Evolutionary conservation across 2,797 vertebrate species (phyloP).

Genomic region (Neostethus bicornis): DNA sequence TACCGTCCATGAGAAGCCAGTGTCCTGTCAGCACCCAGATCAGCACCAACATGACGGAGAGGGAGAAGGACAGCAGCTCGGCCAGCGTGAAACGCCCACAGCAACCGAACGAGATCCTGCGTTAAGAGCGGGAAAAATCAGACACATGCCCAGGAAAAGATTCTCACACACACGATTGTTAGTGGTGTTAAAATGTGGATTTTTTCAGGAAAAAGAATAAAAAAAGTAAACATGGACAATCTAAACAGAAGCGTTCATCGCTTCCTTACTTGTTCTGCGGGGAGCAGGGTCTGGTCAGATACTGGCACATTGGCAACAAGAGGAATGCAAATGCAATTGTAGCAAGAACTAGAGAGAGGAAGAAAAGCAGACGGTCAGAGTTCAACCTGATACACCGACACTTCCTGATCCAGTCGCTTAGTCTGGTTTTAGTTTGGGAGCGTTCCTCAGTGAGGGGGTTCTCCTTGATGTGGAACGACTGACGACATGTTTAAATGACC

Average conservation of each 20-base stretch:
- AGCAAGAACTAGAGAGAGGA: slow-evolving; percentile 88
- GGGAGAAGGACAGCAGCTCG: slow-evolving; percentile 94
- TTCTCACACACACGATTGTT: rapidly evolving
- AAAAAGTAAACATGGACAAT: background rate
- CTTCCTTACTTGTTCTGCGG: slow-evolving; percentile 97
- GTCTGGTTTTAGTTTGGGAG: slow-evolving; percentile 34
- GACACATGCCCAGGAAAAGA: background rate
- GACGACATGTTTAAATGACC: too few species aligned
- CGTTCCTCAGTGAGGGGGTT: slow-evolving; percentile 11
- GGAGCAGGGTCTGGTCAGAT: slow-evolving; percentile 97
- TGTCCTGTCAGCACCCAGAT: slow-evolving; percentile 99
- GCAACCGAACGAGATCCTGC: slow-evolving; percentile 98
- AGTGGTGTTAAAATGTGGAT: too few species aligned
- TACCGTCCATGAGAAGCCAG: slow-evolving; percentile 99
- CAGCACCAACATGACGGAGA: slow-evolving; percentile 96
- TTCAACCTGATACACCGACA: slow-evolving; percentile 11
- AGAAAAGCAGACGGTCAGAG: slow-evolving; percentile 48
- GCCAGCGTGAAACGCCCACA: slow-evolving; percentile 98
- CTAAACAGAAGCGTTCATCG: slow-evolving; percentile 8
- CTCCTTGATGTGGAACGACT: slow-evolving; percentile 15
- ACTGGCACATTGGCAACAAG: slow-evolving; percentile 99
- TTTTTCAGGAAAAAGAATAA: too few species aligned
- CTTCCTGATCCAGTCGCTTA: slow-evolving; percentile 13
- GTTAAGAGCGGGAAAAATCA: slow-evolving; percentile 1
- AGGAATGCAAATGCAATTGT: slow-evolving; percentile 99